A percentile compares a stretch with the other conserved stretches of the same genome.
These are phyloP conservation scores for Hippopotamus amphibius DNA, from an alignment of 2,113 vertebrate genomes.

Conservation along the genomic window DNA sequence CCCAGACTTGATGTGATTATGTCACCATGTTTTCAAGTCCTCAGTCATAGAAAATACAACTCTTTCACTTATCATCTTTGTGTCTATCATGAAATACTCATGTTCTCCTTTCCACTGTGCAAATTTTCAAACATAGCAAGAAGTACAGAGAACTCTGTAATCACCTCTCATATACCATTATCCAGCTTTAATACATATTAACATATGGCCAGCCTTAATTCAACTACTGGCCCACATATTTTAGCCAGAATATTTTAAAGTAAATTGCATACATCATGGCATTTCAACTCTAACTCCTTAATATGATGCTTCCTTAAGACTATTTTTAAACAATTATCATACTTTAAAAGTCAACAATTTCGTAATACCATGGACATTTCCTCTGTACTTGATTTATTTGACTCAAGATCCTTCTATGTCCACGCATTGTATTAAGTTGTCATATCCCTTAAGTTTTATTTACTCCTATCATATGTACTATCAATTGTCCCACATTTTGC, in stretches of 20 bases:
- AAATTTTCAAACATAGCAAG: constrained; percentile 13
- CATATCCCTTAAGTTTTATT: background rate
- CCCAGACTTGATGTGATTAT: background rate
- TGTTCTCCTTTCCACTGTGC: background rate
- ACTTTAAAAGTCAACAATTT: constrained; percentile 44
- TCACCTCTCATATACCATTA: background rate
- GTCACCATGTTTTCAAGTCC: background rate
- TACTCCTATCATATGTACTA: background rate
- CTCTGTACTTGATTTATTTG: constrained; percentile 15
- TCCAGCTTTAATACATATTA: background rate
- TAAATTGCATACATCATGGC: background rate
- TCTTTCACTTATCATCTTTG: background rate
- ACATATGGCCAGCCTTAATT: background rate
- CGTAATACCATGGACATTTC: background rate
- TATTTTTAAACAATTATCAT: background rate
- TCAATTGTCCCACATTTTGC: background rate
- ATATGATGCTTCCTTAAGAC: background rate
- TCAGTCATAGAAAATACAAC: background rate
- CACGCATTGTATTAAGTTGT: background rate
- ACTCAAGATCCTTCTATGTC: background rate
- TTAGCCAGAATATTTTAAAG: constrained; percentile 49
- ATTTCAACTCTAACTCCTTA: constrained; percentile 9
- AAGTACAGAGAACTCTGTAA: background rate
- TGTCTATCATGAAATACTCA: background rate
- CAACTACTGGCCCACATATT: background rate